These are phyloP conservation scores for Pseudorhombus dupliciocellatus DNA, from an alignment of 2,113 vertebrate species.

Conservation along the genomic window DNA sequence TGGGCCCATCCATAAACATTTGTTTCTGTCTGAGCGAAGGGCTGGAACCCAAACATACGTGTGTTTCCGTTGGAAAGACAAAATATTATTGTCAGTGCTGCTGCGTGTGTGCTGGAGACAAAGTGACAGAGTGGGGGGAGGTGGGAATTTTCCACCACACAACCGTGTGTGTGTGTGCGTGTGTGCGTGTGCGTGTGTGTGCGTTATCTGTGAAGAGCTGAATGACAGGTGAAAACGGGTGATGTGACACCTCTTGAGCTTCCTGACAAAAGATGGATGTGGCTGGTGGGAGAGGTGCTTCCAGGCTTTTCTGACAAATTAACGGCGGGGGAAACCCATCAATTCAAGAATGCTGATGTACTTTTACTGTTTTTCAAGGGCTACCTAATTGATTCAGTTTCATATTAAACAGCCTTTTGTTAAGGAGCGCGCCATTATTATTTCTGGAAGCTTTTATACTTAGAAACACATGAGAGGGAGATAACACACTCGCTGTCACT, in stretches of 20 bases:
- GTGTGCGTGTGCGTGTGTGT: too few relatives aligned
- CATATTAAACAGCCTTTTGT: too few relatives aligned
- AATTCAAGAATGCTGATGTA: background rate
- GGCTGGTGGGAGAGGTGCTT: background rate
- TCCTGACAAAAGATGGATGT: conserved; percentile 11
- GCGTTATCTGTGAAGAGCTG: conserved; percentile 11
- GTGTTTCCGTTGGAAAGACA: conserved; percentile 8
- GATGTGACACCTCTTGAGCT: conserved; percentile 30
- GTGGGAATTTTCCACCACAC: background rate
- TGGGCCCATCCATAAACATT: too few relatives aligned
- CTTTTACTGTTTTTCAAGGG: background rate
- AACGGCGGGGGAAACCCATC: background rate
- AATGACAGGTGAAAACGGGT: conserved; percentile 38
- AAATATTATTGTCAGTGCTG: conserved; percentile 2
- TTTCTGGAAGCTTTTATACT: too few relatives aligned
- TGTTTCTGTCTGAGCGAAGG: too few relatives aligned
- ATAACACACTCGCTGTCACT: too few relatives aligned
- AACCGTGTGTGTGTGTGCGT: background rate
- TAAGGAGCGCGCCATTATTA: too few relatives aligned
- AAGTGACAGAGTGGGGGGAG: background rate
- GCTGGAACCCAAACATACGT: too few relatives aligned
- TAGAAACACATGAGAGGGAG: too few relatives aligned
- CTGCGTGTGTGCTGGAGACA: background rate
- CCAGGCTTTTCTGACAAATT: background rate
- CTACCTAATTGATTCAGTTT: too few relatives aligned